Evolutionary conservation across 2,797 vertebrate genomes (phyloP).

Genomic region (Sebastes nivosus): DNA sequence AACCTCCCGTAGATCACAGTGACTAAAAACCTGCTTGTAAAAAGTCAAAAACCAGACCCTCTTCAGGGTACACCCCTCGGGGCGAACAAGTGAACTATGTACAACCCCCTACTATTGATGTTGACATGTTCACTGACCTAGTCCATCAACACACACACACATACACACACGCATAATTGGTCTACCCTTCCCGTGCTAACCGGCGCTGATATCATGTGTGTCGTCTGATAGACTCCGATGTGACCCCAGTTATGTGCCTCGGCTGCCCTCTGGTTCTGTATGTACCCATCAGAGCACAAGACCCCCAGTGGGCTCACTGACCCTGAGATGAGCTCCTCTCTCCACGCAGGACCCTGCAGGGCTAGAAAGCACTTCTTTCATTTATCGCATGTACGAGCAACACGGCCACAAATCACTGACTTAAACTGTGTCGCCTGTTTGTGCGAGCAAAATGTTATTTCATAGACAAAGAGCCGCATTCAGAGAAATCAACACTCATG

Average conservation of each 20-base stretch:
- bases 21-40: conserved; percentile 63
- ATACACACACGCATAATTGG: conserved; percentile 41
- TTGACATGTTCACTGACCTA: conserved; percentile 80
- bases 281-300: conserved; percentile 46
- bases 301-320: conserved; percentile 58
- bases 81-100: conserved; percentile 58
- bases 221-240: conserved; percentile 58
- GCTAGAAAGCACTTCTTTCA: conserved; percentile 20
- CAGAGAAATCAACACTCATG: background rate
- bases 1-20: conserved; percentile 23
- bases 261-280: conserved; percentile 45
- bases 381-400: background rate
- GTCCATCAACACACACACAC: conserved; percentile 55
- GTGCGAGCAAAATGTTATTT: conserved; percentile 19
- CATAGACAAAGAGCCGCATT: conserved; percentile 30
- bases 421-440: background rate
- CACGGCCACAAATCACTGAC: conserved; percentile 16
- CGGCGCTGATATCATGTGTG: conserved; percentile 61
- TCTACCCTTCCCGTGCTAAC: conserved; percentile 45
- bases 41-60: conserved; percentile 43
- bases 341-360: background rate
- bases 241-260: conserved; percentile 39
- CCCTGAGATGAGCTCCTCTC: conserved; percentile 56
- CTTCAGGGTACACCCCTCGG: conserved; percentile 28
- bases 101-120: conserved; percentile 68